Percentiles rank a stretch among this genome's conserved stretches.
phyloP scores from a whole-genome alignment of 1,140 invertebrate species.

The Ceratosolen solmsi region DNA sequence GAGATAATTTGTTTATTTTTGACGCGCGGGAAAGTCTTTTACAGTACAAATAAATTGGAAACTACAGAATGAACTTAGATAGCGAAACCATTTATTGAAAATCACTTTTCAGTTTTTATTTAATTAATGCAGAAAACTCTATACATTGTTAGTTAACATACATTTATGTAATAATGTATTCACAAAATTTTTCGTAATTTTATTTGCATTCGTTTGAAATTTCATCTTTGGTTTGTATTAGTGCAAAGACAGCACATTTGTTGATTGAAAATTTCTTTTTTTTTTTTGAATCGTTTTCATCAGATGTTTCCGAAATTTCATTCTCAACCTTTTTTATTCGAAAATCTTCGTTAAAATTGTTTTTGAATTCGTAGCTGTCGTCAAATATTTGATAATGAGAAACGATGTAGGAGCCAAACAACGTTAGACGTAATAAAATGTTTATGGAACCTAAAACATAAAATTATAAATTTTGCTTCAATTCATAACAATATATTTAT shows the following conservation, averaged over 20 bases:
- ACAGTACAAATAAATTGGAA: too few relatives aligned
- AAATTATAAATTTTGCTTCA: slow-evolving; percentile 1
- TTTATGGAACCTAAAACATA: slow-evolving; percentile 56
- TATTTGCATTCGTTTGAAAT: not conserved
- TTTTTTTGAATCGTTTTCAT: not conserved
- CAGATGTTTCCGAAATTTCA: too few relatives aligned
- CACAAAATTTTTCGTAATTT: not conserved
- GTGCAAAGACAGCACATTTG: not conserved
- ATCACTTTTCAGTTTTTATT: not conserved
- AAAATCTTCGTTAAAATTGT: slow-evolving; percentile 56
- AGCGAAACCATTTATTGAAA: too few relatives aligned
- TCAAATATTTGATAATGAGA: slow-evolving; percentile 62
- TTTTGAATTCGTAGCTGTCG: slow-evolving; percentile 58
- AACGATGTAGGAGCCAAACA: slow-evolving; percentile 62
- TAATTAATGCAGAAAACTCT: not conserved
- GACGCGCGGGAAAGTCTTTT: not conserved
- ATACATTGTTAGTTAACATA: not conserved
- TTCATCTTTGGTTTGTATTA: not conserved
- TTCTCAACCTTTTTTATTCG: not conserved
- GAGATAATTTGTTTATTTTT: not conserved
- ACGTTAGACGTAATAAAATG: slow-evolving; percentile 61
- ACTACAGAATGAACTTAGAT: too few relatives aligned
- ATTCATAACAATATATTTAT: not conserved
- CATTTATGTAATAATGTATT: not conserved
- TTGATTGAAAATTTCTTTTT: not conserved